These are phyloP conservation scores for Catharus minimus DNA, from an alignment of 2,113 vertebrate species.

Conservation along the genomic window DNA sequence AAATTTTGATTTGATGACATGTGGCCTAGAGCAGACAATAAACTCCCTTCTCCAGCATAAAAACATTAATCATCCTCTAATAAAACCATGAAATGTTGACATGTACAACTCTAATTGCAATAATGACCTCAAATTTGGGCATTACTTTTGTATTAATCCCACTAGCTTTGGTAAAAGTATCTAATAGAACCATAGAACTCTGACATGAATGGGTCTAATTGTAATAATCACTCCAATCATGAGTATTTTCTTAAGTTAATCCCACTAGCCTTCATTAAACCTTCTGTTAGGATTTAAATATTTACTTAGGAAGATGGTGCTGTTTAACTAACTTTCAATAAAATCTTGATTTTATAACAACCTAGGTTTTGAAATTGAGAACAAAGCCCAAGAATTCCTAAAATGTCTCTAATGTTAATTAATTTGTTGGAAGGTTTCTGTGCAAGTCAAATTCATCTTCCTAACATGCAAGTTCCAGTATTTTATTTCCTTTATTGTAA, in stretches of 20 bases:
- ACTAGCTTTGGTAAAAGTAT: neutral
- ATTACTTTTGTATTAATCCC: constrained; percentile 49
- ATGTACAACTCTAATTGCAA: constrained; percentile 62
- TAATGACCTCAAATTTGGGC: constrained; percentile 54
- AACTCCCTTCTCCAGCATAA: constrained; percentile 21
- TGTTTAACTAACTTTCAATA: constrained; percentile 43
- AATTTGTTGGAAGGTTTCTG: neutral
- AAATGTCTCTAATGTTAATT: neutral
- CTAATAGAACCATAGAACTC: neutral
- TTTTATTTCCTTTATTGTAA: neutral
- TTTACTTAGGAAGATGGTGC: constrained; percentile 8
- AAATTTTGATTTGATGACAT: constrained; percentile 33
- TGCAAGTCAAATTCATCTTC: neutral
- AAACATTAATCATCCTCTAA: constrained; percentile 63
- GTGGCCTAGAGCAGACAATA: constrained; percentile 42
- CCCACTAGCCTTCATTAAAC: constrained; percentile 42
- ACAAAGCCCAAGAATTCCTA: neutral
- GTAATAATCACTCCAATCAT: constrained; percentile 49
- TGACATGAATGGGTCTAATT: constrained; percentile 37
- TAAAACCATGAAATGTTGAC: constrained; percentile 32
- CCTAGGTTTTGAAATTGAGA: neutral
- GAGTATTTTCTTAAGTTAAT: constrained; percentile 34
- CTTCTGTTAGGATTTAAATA: constrained; percentile 33
- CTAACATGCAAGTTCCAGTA: neutral
- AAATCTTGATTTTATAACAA: neutral